Conservation (phyloP, 2,888 invertebrate genomes). For the Brachyptera putata region DNA sequence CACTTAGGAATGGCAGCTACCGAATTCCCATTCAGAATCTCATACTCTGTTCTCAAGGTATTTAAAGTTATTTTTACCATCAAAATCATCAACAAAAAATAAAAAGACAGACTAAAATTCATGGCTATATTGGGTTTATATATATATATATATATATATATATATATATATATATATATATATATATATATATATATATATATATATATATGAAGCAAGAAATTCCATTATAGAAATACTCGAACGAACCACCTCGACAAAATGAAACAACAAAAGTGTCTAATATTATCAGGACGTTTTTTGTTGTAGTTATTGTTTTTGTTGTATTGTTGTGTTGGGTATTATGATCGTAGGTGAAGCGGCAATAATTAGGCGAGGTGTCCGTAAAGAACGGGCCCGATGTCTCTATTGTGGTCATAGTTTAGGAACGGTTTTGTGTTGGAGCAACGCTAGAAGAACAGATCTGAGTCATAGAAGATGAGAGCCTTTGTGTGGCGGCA, state of each 20-base stretch:
- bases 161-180: no score
- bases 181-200: no score
- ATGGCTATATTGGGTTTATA: slow-evolving; percentile 11
- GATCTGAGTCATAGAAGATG: background rate
- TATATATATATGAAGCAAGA: slow-evolving; percentile 5
- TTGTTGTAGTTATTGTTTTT: slow-evolving; percentile 16
- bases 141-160: no score
- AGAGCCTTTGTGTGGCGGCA: background rate
- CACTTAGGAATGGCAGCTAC: background rate
- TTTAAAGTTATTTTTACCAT: slow-evolving; percentile 5
- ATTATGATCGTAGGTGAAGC: background rate
- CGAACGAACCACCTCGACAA: no score
- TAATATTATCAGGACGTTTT: background rate
- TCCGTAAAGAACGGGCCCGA: slow-evolving; percentile 1
- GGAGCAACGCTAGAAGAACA: background rate
- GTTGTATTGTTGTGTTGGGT: slow-evolving; percentile 7
- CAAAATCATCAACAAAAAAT: background rate
- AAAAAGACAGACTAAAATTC: background rate
- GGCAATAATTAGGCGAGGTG: slow-evolving; percentile 15
- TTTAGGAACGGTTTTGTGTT: background rate
- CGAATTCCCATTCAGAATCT: no score
- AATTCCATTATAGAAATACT: slow-evolving; percentile 15
- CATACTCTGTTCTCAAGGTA: background rate
- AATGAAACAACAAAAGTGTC: background rate
- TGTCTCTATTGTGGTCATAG: slow-evolving; percentile 5